Evolutionary conservation across 1,140 invertebrate species (phyloP).

Genomic region (Leptonema lineaticorne): DNA sequence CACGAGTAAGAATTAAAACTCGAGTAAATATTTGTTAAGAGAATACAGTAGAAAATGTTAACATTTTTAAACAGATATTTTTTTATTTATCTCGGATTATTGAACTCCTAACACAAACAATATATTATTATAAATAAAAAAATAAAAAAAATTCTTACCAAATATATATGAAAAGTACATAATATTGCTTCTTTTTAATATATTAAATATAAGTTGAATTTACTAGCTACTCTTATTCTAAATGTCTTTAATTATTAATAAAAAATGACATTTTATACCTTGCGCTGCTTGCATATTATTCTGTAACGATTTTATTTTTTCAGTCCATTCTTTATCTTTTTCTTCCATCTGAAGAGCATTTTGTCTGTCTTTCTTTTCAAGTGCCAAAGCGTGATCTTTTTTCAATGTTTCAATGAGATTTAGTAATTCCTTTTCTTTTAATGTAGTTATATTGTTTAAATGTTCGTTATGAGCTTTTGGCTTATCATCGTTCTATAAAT

Average conservation of each 20-base stretch:
- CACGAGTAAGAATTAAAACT: too few relatives aligned
- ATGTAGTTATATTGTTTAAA: constrained; percentile 14
- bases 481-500: background rate
- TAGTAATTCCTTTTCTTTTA: constrained; percentile 55
- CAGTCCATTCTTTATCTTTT: constrained; percentile 68
- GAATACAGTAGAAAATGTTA: too few relatives aligned
- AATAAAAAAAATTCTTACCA: too few relatives aligned
- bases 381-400: constrained; percentile 55
- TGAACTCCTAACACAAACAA: background rate
- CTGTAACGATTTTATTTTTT: constrained; percentile 47
- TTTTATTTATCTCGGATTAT: too few relatives aligned
- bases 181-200: too few relatives aligned
- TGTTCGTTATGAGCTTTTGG: background rate
- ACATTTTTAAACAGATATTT: too few relatives aligned
- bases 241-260: too few relatives aligned
- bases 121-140: too few relatives aligned
- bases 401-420: constrained; percentile 58
- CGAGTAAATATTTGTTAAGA: too few relatives aligned
- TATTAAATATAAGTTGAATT: too few relatives aligned
- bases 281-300: constrained; percentile 40
- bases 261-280: constrained; percentile 18
- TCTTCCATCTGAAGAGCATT: constrained; percentile 56
- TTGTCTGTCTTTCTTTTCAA: constrained; percentile 32
- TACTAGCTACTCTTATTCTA: too few relatives aligned
- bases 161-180: too few relatives aligned